Base-by-base conservation (phyloP, 1,140 invertebrate genomes). In the Cydia pomonella region DNA sequence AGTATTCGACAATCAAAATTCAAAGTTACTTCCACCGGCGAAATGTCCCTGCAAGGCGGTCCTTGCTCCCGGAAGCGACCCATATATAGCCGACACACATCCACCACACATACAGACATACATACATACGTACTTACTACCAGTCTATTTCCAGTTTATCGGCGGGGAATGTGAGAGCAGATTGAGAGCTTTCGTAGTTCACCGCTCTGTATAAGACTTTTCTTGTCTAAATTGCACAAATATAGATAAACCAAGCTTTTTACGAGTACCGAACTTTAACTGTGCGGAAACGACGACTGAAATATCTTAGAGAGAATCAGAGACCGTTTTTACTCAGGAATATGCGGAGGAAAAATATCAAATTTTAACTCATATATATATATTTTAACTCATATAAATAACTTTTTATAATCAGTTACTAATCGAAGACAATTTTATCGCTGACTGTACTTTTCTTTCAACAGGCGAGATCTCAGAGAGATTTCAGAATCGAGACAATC, bases 61-160 rank as follows among this genome's bases (percentile, higher is more conserved):
- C 80, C 75, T 4, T 64, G 78, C 76, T 77, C 80, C 80, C 80
- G 80, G 80, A 81, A 81, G 33, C 33, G 44, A 53, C 25, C 78
- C 76, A 62, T 74, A 74, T 74, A 74, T 59, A 74, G 75, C 76
- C 63, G 63, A 29, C 27, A 29, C 63, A 66, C 63, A 66, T 66
- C 63, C 10, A 27, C 62, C 62, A 63, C 21, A 25, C 25, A 25
- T 25, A 63, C 62, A 63, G 5, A 63, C 62, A 63, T 12, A 63
- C 62, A 25, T 25, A 66, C 27, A 29, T 21, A 18, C 50, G n/a
- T 18, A 53, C 50, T 53, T 18, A 53, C 50, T 53, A 18, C n/a
- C 50, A 53, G 16, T 53, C 50, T 53, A 53, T 53, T 53, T 53
- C 50, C 50, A 53, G 50, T 53, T 53, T n/a, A 53, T 53, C 50